Percentiles rank a stretch among this genome's conserved stretches.
phyloP scores from a whole-genome alignment of 2,888 invertebrate species.

The Pharmacophagus antenor region DNA sequence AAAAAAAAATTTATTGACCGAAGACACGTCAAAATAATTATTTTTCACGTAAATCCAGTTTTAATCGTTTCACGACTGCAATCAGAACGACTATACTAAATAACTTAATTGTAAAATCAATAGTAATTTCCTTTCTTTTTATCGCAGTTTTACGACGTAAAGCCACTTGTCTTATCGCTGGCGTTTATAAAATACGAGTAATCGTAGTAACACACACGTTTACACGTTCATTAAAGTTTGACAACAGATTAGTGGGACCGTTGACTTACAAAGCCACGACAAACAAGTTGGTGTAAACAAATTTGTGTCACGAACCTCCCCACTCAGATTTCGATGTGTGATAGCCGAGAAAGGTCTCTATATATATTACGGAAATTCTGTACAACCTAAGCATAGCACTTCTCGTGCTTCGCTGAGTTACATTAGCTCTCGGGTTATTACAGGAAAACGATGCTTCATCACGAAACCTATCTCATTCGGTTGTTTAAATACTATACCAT shows the following conservation, averaged over 20 bases:
- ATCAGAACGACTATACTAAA: too few relatives aligned
- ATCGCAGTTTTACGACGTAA: too few relatives aligned
- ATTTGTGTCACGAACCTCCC: background rate
- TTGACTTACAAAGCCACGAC: background rate
- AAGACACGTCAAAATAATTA: too few relatives aligned
- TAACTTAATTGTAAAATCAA: too few relatives aligned
- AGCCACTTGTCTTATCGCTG: too few relatives aligned
- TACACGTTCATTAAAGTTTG: background rate
- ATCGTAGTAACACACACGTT: too few relatives aligned
- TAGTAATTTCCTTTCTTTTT: too few relatives aligned
- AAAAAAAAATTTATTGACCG: too few relatives aligned
- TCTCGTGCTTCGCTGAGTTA: background rate
- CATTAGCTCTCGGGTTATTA: conserved; percentile 2
- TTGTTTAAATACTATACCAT: background rate
- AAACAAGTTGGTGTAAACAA: conserved; percentile 1
- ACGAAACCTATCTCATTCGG: background rate
- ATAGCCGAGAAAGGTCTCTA: conserved; percentile 9
- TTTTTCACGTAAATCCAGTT: too few relatives aligned
- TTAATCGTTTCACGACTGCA: too few relatives aligned
- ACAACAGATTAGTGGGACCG: background rate
- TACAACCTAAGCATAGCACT: conserved; percentile 9
- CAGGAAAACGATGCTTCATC: background rate
- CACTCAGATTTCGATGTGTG: background rate
- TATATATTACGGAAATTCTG: conserved; percentile 10
- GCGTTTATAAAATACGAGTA: too few relatives aligned